phyloP scores from a whole-genome alignment of 2,113 vertebrate species.

The Elephas maximus region DNA sequence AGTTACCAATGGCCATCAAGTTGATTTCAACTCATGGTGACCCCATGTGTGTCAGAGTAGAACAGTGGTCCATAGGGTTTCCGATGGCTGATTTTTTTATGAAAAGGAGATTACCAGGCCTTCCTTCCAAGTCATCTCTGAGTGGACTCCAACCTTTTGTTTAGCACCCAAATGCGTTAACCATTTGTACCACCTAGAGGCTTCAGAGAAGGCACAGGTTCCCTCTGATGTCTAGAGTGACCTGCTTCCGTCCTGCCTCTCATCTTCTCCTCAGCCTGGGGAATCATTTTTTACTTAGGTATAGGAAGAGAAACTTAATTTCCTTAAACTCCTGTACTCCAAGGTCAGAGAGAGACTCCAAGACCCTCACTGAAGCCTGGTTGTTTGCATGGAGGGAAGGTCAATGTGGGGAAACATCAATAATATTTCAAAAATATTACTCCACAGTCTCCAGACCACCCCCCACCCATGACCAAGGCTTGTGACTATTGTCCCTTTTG shows the following conservation, averaged over 20 bases:
- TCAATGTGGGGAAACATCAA: neutral
- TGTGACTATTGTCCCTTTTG: neutral
- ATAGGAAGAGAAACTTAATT: neutral
- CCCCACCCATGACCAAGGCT: fast-evolving
- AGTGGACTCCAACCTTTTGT: too few relatives aligned
- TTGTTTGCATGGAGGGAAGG: neutral
- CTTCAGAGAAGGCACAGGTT: neutral
- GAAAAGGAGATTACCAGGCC: too few relatives aligned
- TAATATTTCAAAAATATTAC: neutral
- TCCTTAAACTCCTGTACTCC: neutral
- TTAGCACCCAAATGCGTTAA: neutral
- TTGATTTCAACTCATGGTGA: neutral
- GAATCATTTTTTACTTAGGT: neutral
- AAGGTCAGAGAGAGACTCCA: neutral
- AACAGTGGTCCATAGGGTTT: neutral
- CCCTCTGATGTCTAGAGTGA: neutral
- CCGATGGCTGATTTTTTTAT: too few relatives aligned
- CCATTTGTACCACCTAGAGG: neutral
- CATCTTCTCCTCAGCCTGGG: neutral
- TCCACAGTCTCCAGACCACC: neutral
- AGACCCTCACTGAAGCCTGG: neutral
- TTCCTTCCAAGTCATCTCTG: too few relatives aligned
- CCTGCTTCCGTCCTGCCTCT: neutral
- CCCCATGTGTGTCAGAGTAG: neutral
- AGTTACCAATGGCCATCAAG: neutral